Base-by-base conservation (phyloP, 2,797 vertebrate species). In the Allobates femoralis region DNA sequence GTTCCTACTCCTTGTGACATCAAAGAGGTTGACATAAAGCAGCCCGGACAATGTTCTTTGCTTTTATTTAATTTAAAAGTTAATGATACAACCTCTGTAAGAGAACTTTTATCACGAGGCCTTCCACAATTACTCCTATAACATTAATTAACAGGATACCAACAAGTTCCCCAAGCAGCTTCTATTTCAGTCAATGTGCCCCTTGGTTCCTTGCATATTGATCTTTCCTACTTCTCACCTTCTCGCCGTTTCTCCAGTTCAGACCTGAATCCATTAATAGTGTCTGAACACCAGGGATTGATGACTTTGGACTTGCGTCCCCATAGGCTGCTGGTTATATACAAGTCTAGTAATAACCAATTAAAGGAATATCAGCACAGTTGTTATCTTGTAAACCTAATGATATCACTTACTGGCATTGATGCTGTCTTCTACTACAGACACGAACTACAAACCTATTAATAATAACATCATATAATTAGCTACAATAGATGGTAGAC, bases 61-160 rank as follows among this genome's bases (percentile, higher is more conserved):
- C 73, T 51, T 55, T 55, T 84, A 76, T 78, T 84, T 84, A 76
- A 76, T 80, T 80, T 75, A 60, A 80, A 81, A 86, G 79, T 62
- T 76, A 86, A 71, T 74, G 69, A 73, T 82, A 76, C 60, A 82
- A 82, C 46, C 71, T 76, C n/a, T 66, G 85, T 37, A 80, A 51
- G 55, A 76, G 62, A 76, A 66, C 58, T 86, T 82, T 82, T 86
- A 76, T 82, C 79, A 82, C 79, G 55, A 62, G 46, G 26, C 53
- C 55, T 55, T 37, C 79, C 55, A 58, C 85, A 86, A 81, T 86
- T 86, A 76, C 64, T 76, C 55, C 51, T 76, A 19, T 76, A 66
- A 81, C 67, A 86, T 77, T 76, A 82, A 86, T 86, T 86, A 82
- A 50, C 58, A 82, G 78, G 79, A 86, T 76, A 50, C 58, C 79